Conservation (phyloP, 1,140 invertebrate genomes). For the Zaprionus ghesquierei region DNA sequence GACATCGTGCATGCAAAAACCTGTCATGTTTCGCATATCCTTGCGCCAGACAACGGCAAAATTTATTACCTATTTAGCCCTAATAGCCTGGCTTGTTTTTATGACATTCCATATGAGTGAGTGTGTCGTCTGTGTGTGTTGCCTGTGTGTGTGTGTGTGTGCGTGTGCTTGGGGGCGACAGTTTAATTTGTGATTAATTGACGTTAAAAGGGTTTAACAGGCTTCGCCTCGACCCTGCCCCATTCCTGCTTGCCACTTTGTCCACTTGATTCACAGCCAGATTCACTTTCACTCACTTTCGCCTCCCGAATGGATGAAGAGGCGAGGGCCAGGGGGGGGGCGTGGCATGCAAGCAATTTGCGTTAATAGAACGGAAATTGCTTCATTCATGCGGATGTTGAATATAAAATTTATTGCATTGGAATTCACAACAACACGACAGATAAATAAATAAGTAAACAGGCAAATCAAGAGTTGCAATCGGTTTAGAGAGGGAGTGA, state of each 20-base stretch:
- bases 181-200: slow-evolving; percentile 81
- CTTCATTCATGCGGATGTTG: slow-evolving; percentile 67
- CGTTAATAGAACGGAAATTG: slow-evolving; percentile 68
- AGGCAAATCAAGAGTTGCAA: not conserved
- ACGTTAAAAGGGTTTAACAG: slow-evolving; percentile 79
- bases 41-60: slow-evolving; percentile 70
- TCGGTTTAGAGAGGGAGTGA: not conserved
- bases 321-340: slow-evolving; percentile 1
- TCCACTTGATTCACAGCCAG: slow-evolving; percentile 47
- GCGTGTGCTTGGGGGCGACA: slow-evolving; percentile 43
- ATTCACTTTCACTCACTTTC: slow-evolving; percentile 68
- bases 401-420: slow-evolving; percentile 69
- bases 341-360: slow-evolving; percentile 59
- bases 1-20: slow-evolving; percentile 37
- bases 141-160: slow-evolving; percentile 22
- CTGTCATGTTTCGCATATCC: slow-evolving; percentile 58
- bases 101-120: slow-evolving; percentile 44
- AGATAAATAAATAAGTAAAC: slow-evolving; percentile 15
- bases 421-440: slow-evolving; percentile 33
- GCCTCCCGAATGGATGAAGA: not conserved
- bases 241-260: not conserved
- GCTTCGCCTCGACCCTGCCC: slow-evolving; percentile 17
- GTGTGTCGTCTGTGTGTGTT: not conserved
- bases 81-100: slow-evolving; percentile 76
- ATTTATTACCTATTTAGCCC: slow-evolving; percentile 80